A percentile compares a stretch with the other conserved stretches of the same genome.
These are phyloP conservation scores for Ivindomyrus marchei DNA, from an alignment of 2,113 vertebrate species.

Conservation along the genomic window DNA sequence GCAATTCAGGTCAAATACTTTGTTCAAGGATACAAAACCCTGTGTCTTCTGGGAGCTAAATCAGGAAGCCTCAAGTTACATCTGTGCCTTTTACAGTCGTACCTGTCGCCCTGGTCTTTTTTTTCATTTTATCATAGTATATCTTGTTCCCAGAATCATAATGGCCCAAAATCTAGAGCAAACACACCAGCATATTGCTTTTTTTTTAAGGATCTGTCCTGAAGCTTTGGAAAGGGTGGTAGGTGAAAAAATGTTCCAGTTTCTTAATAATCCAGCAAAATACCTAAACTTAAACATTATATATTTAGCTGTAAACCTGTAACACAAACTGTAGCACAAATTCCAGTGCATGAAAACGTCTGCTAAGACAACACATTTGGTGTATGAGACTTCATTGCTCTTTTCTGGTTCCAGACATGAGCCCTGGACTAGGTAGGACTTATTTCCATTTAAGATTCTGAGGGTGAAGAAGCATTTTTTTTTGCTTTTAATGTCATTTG, in stretches of 20 bases:
- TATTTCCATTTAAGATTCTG: not conserved
- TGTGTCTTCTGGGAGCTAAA: not conserved
- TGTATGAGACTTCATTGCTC: not conserved
- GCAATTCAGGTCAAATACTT: not conserved
- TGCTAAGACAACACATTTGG: not conserved
- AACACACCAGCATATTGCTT: not conserved
- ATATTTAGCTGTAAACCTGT: not conserved
- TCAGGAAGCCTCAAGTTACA: not conserved
- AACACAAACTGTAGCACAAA: not conserved
- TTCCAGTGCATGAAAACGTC: not conserved
- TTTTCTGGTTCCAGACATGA: not conserved
- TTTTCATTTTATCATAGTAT: not conserved
- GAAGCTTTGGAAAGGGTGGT: not conserved
- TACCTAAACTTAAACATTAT: not conserved
- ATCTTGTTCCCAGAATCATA: not conserved
- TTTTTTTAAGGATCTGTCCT: not conserved
- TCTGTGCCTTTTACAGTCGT: not conserved
- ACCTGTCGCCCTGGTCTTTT: not conserved
- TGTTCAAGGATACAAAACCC: not conserved
- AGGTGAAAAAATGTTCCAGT: not conserved
- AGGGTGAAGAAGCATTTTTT: not conserved
- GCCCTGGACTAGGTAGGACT: not conserved
- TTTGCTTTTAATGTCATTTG: not conserved
- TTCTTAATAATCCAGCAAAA: not conserved
- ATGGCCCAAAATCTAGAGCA: not conserved